Base-by-base conservation (phyloP, 1,140 invertebrate species). In the Danaus melanippus region DNA sequence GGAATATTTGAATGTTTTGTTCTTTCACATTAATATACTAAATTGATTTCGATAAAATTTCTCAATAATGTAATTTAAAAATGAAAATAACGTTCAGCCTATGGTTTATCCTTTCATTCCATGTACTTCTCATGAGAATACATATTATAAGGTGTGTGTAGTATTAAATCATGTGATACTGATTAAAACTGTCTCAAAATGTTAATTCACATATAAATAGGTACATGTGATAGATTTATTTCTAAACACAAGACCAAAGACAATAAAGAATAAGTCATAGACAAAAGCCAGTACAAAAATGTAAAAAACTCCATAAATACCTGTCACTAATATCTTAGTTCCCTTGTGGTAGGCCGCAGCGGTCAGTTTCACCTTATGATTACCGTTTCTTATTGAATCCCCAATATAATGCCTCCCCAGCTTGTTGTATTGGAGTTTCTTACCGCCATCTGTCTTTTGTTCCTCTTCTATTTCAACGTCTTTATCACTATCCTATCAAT, bases 301-400 rank as follows among this genome's bases (percentile, higher is more conserved):
- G 21, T 7, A 32, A 32, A 15, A 15, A 15, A 15, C 3, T 15
- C 3, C 10, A 44, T 12, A 52, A 53, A 70, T 62, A 89, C 88
- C 91, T 53, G 93, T 91, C 1, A 97, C 92, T 42, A 98, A 86
- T 52, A 98, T 91, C 75, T 92, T 92, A 9, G 91, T 92, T 8
- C 89, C 81, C 64, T 90, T 90, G 79, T 98, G 94, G 80, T 95
- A 98, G 40, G 92, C 92, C 9, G 92, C 92, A 46, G 93, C 89
- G 0, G 94, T 95, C 3, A 98, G 71, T 46, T 86, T 77, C 0
- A 91, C 90, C 67, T 91, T 87, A 41, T 76, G 83, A 55, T 90
- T 74, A 15, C 90, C 87, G 72, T 91, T 92, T 42, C 90, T 88
- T 2, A 92, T 88, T 45, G 91, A 88, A 66, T 95, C 92, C 0